Evolutionary conservation across 2,888 invertebrate species (phyloP).

Genomic region (Adela reaumurella): DNA sequence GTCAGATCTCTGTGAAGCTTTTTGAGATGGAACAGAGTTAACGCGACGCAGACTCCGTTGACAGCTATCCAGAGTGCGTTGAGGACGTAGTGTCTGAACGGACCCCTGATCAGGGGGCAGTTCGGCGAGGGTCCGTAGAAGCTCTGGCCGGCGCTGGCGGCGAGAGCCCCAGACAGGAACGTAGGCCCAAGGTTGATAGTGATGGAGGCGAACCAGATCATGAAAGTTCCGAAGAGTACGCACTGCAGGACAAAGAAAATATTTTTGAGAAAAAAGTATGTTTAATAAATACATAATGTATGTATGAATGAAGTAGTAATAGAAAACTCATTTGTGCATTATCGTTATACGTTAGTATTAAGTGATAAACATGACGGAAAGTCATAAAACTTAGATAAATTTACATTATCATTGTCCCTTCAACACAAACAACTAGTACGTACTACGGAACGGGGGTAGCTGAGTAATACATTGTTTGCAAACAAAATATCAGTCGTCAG

Average conservation of each 20-base stretch:
- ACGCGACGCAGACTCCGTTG: constrained; percentile 78
- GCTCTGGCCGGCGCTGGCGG: constrained; percentile 72
- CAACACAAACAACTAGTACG: no score
- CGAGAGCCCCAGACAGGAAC: constrained; percentile 77
- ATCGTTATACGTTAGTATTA: no score
- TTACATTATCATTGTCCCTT: no score
- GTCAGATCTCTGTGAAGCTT: constrained; percentile 78
- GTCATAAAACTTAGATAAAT: no score
- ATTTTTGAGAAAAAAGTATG: no score
- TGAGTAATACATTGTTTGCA: no score
- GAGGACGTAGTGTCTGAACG: constrained; percentile 84
- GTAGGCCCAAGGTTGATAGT: constrained; percentile 88
- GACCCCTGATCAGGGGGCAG: constrained; percentile 83
- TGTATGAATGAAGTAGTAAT: no score
- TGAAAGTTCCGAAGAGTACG: constrained; percentile 85
- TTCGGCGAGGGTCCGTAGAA: constrained; percentile 71
- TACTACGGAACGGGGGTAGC: no score
- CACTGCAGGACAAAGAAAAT: constrained; percentile 60
- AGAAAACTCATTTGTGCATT: no score
- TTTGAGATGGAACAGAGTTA: constrained; percentile 79
- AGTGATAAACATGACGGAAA: no score
- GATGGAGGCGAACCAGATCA: constrained; percentile 92
- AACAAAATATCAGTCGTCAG: no score
- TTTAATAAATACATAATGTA: no score
- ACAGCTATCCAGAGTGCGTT: constrained; percentile 89